phyloP scores from a whole-genome alignment of 1,140 invertebrate genomes.

The Drosophila lacteicornis region DNA sequence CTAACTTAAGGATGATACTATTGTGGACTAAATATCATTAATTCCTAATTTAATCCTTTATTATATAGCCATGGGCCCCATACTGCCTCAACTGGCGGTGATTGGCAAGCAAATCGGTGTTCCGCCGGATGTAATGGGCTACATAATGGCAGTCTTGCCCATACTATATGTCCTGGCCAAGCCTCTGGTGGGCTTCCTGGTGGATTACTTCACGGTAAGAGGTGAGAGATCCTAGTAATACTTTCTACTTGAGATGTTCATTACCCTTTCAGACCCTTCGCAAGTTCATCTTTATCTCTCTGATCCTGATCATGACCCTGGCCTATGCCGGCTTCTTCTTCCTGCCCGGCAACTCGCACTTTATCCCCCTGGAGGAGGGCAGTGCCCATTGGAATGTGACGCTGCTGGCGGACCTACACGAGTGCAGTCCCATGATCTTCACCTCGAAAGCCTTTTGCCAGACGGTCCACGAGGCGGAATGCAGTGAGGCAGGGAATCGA shows the following conservation, averaged over 20 bases:
- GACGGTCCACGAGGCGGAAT: constrained; percentile 30
- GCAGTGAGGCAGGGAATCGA: constrained; percentile 20
- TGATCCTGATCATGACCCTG: constrained; percentile 88
- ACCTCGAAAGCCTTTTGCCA: constrained; percentile 30
- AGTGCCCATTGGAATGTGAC: constrained; percentile 47
- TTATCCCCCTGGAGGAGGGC: constrained; percentile 49
- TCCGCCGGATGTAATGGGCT: constrained; percentile 90
- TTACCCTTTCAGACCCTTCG: constrained; percentile 87
- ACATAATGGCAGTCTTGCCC: constrained; percentile 89
- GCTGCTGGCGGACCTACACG: neutral
- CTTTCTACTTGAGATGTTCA: too few species aligned
- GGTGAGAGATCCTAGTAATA: fast-evolving
- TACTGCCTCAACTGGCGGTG: constrained; percentile 90
- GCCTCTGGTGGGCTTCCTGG: constrained; percentile 89
- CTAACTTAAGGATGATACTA: neutral
- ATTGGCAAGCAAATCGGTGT: constrained; percentile 91
- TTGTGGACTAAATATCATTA: too few species aligned
- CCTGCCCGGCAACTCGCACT: constrained; percentile 85
- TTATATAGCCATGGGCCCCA: constrained; percentile 89
- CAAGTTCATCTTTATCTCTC: constrained; percentile 89
- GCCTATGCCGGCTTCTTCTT: constrained; percentile 89
- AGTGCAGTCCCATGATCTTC: constrained; percentile 41
- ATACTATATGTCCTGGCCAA: constrained; percentile 90
- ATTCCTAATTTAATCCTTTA: neutral
- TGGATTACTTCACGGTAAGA: constrained; percentile 87